Evolutionary conservation across 2,113 vertebrate species (phyloP).

Genomic region (Mus musculus): GRCm39 chr17:51697001-51697500

Average conservation of each 20-base stretch:
- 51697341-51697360: slow-evolving; percentile 59
- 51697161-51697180: not conserved
- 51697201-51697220: slow-evolving; percentile 6
- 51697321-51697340: slow-evolving; percentile 46
- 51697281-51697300: not conserved
- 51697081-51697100: not conserved
- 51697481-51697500: slow-evolving; percentile 22
- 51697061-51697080: not conserved
- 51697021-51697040: slow-evolving; percentile 16
- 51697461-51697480: slow-evolving; percentile 37
- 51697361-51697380: slow-evolving; percentile 67
- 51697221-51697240: not conserved
- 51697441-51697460: slow-evolving; percentile 44
- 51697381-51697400: slow-evolving; percentile 59
- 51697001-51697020: not conserved
- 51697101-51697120: not conserved
- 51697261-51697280: slow-evolving; percentile 33
- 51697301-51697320: slow-evolving; percentile 52
- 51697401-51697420: slow-evolving; percentile 53
- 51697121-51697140: not conserved
- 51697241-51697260: slow-evolving; percentile 2
- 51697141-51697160: not conserved
- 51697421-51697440: slow-evolving; percentile 28
- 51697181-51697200: not conserved
- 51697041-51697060: slow-evolving; percentile 24